Evolutionary conservation across 2,888 invertebrate species (phyloP).

Genomic region (Suillia variegata): DNA sequence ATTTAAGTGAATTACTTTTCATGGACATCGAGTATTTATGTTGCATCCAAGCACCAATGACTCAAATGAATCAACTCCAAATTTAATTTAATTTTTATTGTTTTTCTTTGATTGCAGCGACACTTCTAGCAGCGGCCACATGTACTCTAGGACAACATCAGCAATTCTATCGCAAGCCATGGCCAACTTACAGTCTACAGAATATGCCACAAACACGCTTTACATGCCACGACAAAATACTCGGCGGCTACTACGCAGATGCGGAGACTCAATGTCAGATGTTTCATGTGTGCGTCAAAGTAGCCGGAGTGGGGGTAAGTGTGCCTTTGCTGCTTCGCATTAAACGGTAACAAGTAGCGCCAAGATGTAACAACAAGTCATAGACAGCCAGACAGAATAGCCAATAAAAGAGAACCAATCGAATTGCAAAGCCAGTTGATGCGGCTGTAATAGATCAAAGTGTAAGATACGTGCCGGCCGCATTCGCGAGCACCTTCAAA

Average conservation of each 20-base stretch:
- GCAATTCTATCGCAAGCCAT: constrained; percentile 48
- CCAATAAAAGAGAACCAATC: not conserved
- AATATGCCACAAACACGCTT: constrained; percentile 69
- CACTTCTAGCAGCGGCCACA: constrained; percentile 37
- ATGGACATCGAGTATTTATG: too few species aligned
- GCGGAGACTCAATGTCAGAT: constrained; percentile 86
- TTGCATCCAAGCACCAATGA: too few species aligned
- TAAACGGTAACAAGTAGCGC: not conserved
- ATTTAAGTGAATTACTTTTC: too few species aligned
- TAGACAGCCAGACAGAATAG: not conserved
- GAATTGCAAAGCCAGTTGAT: too few species aligned
- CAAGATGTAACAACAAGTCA: too few species aligned
- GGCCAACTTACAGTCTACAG: constrained; percentile 66
- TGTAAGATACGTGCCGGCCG: not conserved
- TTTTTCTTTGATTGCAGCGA: constrained; percentile 33
- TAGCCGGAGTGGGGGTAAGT: constrained; percentile 75
- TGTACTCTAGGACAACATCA: constrained; percentile 38
- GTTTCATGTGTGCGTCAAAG: constrained; percentile 87
- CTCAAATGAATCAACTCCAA: too few species aligned
- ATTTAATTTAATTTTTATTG: not conserved
- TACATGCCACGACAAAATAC: constrained; percentile 81
- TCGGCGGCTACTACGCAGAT: constrained; percentile 89
- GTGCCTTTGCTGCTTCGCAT: not conserved
- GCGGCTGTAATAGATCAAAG: constrained; percentile 17
- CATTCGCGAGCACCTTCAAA: constrained; percentile 4